Conservation (phyloP, 2,797 vertebrate species). For the Euthynnus affinis region DNA sequence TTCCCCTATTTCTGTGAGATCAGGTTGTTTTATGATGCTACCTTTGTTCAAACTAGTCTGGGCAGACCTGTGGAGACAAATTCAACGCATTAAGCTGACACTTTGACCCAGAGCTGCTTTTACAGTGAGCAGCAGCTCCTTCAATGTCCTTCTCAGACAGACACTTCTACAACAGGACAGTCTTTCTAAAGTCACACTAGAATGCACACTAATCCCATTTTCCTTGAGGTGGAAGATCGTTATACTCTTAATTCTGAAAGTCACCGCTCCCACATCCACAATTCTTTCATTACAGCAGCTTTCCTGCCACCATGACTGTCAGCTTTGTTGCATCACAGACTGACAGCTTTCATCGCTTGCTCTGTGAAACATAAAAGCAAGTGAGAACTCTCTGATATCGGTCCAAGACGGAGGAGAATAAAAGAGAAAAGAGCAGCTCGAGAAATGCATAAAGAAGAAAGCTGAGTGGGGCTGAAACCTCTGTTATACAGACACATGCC, state of each 20-base stretch:
- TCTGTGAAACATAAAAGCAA: conserved; percentile 73
- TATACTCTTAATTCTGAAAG: conserved; percentile 38
- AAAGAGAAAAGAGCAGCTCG: conserved; percentile 30
- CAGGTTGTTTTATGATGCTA: neutral
- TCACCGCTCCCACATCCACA: conserved; percentile 62
- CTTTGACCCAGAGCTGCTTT: conserved; percentile 42
- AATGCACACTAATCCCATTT: conserved; percentile 58
- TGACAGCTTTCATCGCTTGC: conserved; percentile 63
- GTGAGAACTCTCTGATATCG: conserved; percentile 72
- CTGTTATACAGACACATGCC: conserved; percentile 47
- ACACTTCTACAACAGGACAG: conserved; percentile 41
- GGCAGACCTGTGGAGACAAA: neutral
- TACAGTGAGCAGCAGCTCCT: conserved; percentile 38
- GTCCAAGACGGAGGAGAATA: conserved; percentile 68
- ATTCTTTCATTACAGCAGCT: conserved; percentile 58
- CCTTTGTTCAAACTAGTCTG: neutral
- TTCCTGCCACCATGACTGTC: conserved; percentile 61
- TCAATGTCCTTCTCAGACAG: conserved; percentile 49
- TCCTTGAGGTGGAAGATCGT: conserved; percentile 65
- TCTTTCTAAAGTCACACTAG: conserved; percentile 40
- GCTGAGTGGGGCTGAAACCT: conserved; percentile 17
- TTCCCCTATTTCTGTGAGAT: no score
- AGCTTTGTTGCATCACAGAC: conserved; percentile 68
- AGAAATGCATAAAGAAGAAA: conserved; percentile 52
- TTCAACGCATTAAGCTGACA: conserved; percentile 24